These are phyloP conservation scores for Ornithoptera alexandrae DNA, from an alignment of 2,888 invertebrate species.

Conservation along the genomic window DNA sequence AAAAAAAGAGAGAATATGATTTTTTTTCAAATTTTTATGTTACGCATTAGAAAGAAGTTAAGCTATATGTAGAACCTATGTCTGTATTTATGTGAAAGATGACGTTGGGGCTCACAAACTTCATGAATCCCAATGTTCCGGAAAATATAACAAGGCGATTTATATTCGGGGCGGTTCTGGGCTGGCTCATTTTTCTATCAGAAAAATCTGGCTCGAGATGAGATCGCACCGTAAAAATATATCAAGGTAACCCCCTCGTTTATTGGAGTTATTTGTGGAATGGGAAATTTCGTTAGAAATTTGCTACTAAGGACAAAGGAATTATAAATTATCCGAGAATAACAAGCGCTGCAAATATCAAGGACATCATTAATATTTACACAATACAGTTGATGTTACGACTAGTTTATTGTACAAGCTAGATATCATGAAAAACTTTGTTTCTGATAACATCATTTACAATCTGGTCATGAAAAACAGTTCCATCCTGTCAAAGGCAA, in stretches of 20 bases:
- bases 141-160: conserved; percentile 79
- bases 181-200: conserved; percentile 70
- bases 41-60: no score
- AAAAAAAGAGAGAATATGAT: neutral
- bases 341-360: neutral
- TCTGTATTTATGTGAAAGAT: conserved; percentile 51
- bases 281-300: conserved; percentile 32
- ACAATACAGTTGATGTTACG: neutral
- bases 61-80: conserved; percentile 34
- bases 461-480: conserved; percentile 70
- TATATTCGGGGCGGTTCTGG: conserved; percentile 71
- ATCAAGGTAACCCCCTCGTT: conserved; percentile 41
- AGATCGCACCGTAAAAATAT: conserved; percentile 47
- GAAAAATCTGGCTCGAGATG: conserved; percentile 62
- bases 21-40: neutral
- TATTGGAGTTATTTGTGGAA: conserved; percentile 41
- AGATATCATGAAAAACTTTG: neutral
- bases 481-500: conserved; percentile 73
- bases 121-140: conserved; percentile 78
- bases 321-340: conserved; percentile 8
- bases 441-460: conserved; percentile 46
- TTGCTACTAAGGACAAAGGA: conserved; percentile 8
- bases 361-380: neutral
- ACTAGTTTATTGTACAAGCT: neutral
- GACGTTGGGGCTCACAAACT: conserved; percentile 70